phyloP scores from a whole-genome alignment of 2,113 vertebrate species.

The Accipiter virgatus region DNA sequence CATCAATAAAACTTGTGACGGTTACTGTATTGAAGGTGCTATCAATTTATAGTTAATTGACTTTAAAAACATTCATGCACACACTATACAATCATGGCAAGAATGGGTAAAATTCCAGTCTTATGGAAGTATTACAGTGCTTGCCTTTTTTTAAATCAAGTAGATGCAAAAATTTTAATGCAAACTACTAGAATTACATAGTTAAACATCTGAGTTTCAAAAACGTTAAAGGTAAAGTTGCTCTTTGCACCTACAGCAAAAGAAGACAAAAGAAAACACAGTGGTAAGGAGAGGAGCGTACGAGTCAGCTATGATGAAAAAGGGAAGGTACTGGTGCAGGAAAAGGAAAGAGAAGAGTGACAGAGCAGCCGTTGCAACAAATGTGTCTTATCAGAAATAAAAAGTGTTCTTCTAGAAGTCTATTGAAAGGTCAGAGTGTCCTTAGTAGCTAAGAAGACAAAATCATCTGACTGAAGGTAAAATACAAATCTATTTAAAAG shows the following conservation, averaged over 20 bases:
- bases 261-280: background rate
- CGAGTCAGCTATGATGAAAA: background rate
- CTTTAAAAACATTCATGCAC: background rate
- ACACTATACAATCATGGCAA: background rate
- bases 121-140: background rate
- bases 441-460: background rate
- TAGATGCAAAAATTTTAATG: background rate
- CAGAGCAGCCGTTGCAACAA: background rate
- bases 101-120: background rate
- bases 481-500: constrained; percentile 14
- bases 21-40: background rate
- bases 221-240: background rate
- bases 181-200: background rate
- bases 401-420: background rate
- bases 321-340: background rate
- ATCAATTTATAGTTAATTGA: background rate
- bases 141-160: background rate
- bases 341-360: background rate
- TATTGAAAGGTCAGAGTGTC: background rate
- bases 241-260: background rate
- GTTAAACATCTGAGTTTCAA: background rate
- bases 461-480: background rate
- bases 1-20: background rate
- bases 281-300: background rate
- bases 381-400: background rate